Percentiles rank a stretch among this genome's conserved stretches.
These are phyloP conservation scores for Tachina fera DNA, from an alignment of 2,888 invertebrate genomes.

Conservation along the genomic window DNA sequence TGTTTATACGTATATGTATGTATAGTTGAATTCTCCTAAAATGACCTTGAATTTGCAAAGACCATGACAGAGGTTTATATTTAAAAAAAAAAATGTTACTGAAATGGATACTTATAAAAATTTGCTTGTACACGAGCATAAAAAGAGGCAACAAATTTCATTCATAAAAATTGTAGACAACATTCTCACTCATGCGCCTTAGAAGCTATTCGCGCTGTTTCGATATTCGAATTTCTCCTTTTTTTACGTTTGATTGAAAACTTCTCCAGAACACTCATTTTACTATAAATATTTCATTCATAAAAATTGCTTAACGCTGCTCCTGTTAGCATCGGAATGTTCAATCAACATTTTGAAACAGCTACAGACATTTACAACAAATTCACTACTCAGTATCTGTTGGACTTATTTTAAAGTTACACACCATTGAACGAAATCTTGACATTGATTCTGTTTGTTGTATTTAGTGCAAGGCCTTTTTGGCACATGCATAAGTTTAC, in stretches of 20 bases:
- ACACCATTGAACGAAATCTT: constrained; percentile 3
- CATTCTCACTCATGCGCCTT: constrained; percentile 53
- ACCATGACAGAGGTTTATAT: constrained; percentile 37
- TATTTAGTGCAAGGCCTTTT: constrained; percentile 22
- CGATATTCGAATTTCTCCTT: constrained; percentile 54
- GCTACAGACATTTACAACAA: background rate
- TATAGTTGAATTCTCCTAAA: background rate
- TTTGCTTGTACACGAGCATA: background rate
- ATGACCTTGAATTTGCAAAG: constrained; percentile 59
- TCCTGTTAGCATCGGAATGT: too few relatives aligned
- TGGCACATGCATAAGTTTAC: background rate
- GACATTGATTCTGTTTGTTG: constrained; percentile 12
- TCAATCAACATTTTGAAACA: constrained; percentile 8
- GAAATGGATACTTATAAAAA: constrained; percentile 15
- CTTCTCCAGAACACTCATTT: constrained; percentile 26
- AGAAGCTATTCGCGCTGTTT: constrained; percentile 39
- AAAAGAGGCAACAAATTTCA: constrained; percentile 35
- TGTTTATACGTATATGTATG: too few relatives aligned
- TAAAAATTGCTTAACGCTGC: constrained; percentile 51
- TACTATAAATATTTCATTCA: constrained; percentile 60
- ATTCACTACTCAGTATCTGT: background rate
- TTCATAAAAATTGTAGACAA: constrained; percentile 56
- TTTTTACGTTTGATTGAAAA: constrained; percentile 21
- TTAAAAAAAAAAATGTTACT: constrained; percentile 31
- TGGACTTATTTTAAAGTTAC: background rate